Base-by-base conservation (phyloP, 2,113 vertebrate species). In the Trochalopteron elliotii region DNA sequence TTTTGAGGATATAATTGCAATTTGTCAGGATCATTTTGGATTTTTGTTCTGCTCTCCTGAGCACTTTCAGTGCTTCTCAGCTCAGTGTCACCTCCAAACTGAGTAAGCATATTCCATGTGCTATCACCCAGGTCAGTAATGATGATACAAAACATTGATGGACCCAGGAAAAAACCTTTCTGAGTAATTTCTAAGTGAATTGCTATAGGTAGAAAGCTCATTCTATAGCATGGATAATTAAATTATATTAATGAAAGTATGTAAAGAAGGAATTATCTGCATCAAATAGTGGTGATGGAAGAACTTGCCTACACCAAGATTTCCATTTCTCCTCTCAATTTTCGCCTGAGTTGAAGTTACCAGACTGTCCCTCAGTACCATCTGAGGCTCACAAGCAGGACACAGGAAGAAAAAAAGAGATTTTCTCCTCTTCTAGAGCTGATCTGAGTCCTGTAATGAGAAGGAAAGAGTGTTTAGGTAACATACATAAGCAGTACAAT, bases 51-150 rank as follows among this genome's bases (percentile, higher is more conserved):
- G 20, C 79, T 75, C 76, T 92, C 79, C 67, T 35, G 63, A 87
- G 68, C 44, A 49, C 39, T 92, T 67, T 39, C 76, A 67, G 47
- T 59, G 60, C 71, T 86, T 74, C 79, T 92, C 59, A 90, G 28
- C 71, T 94, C 80, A 47, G 39, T 86, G 83, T 93, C 71, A 90
- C 80, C 86, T 95, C 86, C 83, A 94, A 67, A 90, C 52, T 52
- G 83, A 90, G 93, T 81, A 89, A 86, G n/a, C 1, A 8, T 67
- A 78, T 90, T 83, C 83, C 16, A 0, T 56, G 22, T 94, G 82
- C 83, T 83, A 18, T 92, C 83, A 90, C 30, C 35, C 78, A 59
- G 47, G 76, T 90, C 91, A 75, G 86, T 93, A 90, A 81, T 86
- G 92, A 50, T 82, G 55, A 28, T 47, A 56, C n/a, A 79, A 95